Base-by-base conservation (phyloP, 2,797 vertebrate species). In the Micromesistius poutassou region DNA sequence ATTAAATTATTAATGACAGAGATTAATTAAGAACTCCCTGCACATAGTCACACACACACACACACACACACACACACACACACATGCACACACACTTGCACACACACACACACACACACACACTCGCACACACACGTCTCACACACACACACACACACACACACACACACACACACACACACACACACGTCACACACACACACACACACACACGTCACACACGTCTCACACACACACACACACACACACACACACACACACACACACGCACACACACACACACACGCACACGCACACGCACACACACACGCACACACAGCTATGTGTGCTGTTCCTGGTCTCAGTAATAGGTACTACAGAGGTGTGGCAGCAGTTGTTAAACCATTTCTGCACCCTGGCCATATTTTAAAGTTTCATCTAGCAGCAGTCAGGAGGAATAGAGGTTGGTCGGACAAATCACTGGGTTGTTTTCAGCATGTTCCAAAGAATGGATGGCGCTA, bases 1-100 rank as follows among this genome's bases (percentile, higher is more conserved):
- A 93, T 93, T 92, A 90, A 93, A 93, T 93, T 92, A 93, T 92
- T 93, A 93, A 92, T 89, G 91, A 90, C 92, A 91, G 90, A 92
- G 92, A 93, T 93, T 93, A 92, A 93, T 93, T 93, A 92, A 90
- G 89, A 38, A 89, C 84, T 75, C 85, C 46, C 38, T 83, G 80
- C 84, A 71, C 76, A 19, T 19, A 33, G 30, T 33, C 46, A 55
- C 12, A 55, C 72, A 66, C 33, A 31, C 42, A 33, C 70, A 55
- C 76, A 55, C 42, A 33, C n/a, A 31, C 74, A 22, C 42, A 46
- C 75, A 30, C 50, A 33, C n/a, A n/a, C n/a, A n/a, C n/a, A n/a
- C n/a, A n/a, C n/a, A n/a, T n/a, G n/a, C n/a, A n/a, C n/a, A n/a
- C n/a, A n/a, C n/a, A n/a, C n/a, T n/a, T n/a, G n/a, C n/a, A n/a